Evolutionary conservation across 2,113 vertebrate species (phyloP).

Genomic region (Charadrius vociferus): DNA sequence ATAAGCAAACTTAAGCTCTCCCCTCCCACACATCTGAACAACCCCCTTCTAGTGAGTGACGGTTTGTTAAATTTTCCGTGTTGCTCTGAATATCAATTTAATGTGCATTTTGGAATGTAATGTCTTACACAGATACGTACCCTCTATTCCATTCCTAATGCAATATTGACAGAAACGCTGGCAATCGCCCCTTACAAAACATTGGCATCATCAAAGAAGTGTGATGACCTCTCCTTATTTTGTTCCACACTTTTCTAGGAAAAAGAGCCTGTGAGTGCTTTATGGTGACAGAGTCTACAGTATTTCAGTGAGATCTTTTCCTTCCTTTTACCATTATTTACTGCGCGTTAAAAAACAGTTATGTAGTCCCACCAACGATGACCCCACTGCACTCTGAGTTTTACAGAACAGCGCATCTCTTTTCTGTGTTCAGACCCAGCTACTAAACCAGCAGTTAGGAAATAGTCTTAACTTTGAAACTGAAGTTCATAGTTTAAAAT

Average conservation of each 20-base stretch:
- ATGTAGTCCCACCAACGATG: not conserved
- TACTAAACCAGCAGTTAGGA: not conserved
- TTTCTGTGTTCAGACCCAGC: not conserved
- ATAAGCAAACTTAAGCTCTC: not conserved
- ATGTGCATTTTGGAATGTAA: not conserved
- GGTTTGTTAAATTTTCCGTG: conserved; percentile 42
- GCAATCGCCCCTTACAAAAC: not conserved
- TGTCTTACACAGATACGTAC: not conserved
- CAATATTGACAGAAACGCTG: not conserved
- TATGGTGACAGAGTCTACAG: not conserved
- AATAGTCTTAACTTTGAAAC: not conserved
- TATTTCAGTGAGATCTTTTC: not conserved
- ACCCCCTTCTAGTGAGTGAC: not conserved
- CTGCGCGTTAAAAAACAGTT: not conserved
- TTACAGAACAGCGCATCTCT: not conserved
- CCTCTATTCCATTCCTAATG: not conserved
- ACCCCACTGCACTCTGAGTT: not conserved
- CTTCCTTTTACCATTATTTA: not conserved
- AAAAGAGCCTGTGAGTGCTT: not conserved
- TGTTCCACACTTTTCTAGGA: not conserved
- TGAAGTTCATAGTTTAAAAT: conserved; percentile 40
- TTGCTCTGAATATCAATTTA: not conserved
- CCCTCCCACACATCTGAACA: not conserved
- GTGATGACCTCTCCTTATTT: not conserved
- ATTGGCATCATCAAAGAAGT: not conserved